These are phyloP conservation scores for Cecropterus lyciades DNA, from an alignment of 1,140 invertebrate genomes.

Conservation along the genomic window DNA sequence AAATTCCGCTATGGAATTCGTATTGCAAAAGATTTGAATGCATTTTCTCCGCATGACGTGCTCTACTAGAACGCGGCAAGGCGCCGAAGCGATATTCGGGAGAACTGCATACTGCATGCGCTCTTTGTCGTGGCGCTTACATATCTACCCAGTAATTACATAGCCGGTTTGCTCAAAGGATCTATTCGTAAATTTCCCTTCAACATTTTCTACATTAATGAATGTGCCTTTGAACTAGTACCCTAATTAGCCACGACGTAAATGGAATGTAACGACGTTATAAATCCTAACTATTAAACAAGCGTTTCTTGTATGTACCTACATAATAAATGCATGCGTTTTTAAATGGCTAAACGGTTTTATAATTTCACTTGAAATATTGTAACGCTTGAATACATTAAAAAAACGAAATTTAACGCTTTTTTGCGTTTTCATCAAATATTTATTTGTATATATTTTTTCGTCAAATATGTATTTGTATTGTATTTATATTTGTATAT, in stretches of 20 bases:
- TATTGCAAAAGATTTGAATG: conserved; percentile 72
- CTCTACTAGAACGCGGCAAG: conserved; percentile 27
- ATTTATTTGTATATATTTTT: too few relatives aligned
- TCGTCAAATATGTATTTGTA: too few relatives aligned
- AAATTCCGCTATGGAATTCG: conserved; percentile 63
- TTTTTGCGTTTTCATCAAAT: too few relatives aligned
- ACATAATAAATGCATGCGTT: too few relatives aligned
- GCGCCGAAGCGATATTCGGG: conserved; percentile 21
- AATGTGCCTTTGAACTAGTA: conserved; percentile 11
- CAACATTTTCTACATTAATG: conserved; percentile 15
- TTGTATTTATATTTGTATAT: too few relatives aligned
- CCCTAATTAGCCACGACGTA: conserved; percentile 12
- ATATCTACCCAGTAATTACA: conserved; percentile 22
- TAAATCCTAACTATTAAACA: conserved; percentile 1
- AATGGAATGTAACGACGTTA: background rate
- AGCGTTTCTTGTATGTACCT: background rate
- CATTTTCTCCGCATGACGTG: conserved; percentile 64
- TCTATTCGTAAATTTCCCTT: conserved; percentile 11
- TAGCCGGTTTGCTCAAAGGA: conserved; percentile 13
- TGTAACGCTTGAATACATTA: too few relatives aligned
- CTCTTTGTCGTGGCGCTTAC: conserved; percentile 15
- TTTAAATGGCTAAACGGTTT: too few relatives aligned
- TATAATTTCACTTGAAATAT: too few relatives aligned
- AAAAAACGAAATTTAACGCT: too few relatives aligned
- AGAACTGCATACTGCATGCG: conserved; percentile 6